Conservation (phyloP, 2,888 invertebrate genomes). For the Tiliacea citrago region DNA sequence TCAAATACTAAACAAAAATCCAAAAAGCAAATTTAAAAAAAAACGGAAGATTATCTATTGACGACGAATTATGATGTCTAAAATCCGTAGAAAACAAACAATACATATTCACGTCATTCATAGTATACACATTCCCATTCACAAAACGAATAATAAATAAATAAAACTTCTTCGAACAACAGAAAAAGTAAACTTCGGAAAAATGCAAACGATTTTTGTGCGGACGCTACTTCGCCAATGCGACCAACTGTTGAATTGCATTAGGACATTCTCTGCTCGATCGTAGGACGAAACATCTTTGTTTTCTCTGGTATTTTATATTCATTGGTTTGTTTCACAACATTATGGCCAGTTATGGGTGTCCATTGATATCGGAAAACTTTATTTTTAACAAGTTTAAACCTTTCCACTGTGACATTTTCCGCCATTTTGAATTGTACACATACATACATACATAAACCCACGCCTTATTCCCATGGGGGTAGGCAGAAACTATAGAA, state of each 20-base stretch:
- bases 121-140: neutral
- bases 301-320: slow-evolving; percentile 72
- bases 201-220: slow-evolving; percentile 65
- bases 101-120: neutral
- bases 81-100: no score
- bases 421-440: slow-evolving; percentile 29
- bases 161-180: no score
- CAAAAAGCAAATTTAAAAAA: neutral
- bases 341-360: slow-evolving; percentile 46
- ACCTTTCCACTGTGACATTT: slow-evolving; percentile 30
- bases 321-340: slow-evolving; percentile 73
- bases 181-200: neutral
- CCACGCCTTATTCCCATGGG: neutral
- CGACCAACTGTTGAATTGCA: slow-evolving; percentile 86
- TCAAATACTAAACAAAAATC: neutral
- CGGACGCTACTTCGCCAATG: slow-evolving; percentile 68
- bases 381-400: slow-evolving; percentile 68
- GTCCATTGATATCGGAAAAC: slow-evolving; percentile 56
- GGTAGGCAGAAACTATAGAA: neutral
- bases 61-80: no score
- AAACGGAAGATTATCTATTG: no score
- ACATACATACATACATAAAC: neutral
- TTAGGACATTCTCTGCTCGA: slow-evolving; percentile 74
- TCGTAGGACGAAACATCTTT: slow-evolving; percentile 74
- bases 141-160: neutral